Evolutionary conservation across 2,888 invertebrate species (phyloP), one percentile per base, ranked within the genome.

Genomic region (Onthophagus sagittarius): DNA sequence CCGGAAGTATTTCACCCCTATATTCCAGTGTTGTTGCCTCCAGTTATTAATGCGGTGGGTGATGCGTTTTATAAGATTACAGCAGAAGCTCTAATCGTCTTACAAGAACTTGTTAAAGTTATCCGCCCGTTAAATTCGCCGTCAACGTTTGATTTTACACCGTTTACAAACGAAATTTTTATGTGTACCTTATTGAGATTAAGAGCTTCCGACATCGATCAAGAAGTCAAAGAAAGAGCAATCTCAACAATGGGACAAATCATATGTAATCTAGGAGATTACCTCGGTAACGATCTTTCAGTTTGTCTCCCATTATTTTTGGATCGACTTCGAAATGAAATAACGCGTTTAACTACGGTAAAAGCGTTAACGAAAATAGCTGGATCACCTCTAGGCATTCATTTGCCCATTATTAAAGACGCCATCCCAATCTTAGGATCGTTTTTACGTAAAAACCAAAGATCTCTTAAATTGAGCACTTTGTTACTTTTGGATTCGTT

Each of bases 1-100:
- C 91, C 93, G 0, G 90, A 88, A 79, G 92, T 92, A 0, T 96
- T 98, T 85, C 93, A 95, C 79, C 89, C 91, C 3, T 94, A 95
- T 84, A 93, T 95, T 84, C 88, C 89, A 1, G 89, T 92, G 31
- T 85, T 97, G 63, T 89, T 95, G 76, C 95, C 95, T 7, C 93
- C 97, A 3, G 93, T 99, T 69, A 92, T 97, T 69, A 89, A 92
- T 74, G 94, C 97, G 62, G 97, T 99, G 23, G 93, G 93, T 71
- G 99, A 99, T 88, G 93, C 93, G 65, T 99, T 99, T 88, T 99
- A 99, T 87, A 99, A 99, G 88, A 98, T 99, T 79, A 96, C 97
- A 0, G 98, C 98, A 0, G 99, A 99, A 85, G 98, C 98, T 0
- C 87, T 99, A 72, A 87, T 95, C 23, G 98, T 98, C 14, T 88